phyloP scores from a whole-genome alignment of 2,797 vertebrate genomes.

The Ammospiza maritima region DNA sequence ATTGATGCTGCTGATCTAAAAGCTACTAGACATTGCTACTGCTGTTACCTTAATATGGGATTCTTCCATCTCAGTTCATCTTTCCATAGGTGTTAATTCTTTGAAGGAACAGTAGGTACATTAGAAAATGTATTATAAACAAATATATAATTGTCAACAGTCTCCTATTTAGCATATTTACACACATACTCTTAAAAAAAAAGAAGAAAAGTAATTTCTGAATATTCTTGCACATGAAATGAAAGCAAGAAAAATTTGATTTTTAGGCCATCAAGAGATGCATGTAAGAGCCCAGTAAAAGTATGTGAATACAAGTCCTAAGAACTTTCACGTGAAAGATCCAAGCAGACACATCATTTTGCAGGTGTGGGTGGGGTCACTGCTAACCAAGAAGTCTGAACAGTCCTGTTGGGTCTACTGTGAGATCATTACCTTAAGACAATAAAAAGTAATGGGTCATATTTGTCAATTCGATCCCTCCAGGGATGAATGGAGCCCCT shows the following conservation, averaged over 20 bases:
- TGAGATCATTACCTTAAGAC: neutral
- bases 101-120: neutral
- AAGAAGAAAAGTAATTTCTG: neutral
- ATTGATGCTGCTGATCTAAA: neutral
- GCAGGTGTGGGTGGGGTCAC: neutral
- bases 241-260: neutral
- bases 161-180: neutral
- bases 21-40: neutral
- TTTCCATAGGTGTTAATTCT: neutral
- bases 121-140: neutral
- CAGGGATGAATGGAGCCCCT: constrained; percentile 29
- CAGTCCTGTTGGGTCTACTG: neutral
- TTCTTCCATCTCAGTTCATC: neutral
- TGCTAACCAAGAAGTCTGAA: neutral
- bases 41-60: neutral
- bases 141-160: neutral
- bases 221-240: neutral
- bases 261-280: neutral
- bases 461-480: neutral
- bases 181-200: neutral
- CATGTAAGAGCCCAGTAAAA: neutral
- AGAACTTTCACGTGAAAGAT: neutral
- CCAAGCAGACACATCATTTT: neutral
- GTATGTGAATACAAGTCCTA: neutral
- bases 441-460: neutral